Evolutionary conservation across 2,888 invertebrate genomes (phyloP).

Genomic region (Caprella mutica): DNA sequence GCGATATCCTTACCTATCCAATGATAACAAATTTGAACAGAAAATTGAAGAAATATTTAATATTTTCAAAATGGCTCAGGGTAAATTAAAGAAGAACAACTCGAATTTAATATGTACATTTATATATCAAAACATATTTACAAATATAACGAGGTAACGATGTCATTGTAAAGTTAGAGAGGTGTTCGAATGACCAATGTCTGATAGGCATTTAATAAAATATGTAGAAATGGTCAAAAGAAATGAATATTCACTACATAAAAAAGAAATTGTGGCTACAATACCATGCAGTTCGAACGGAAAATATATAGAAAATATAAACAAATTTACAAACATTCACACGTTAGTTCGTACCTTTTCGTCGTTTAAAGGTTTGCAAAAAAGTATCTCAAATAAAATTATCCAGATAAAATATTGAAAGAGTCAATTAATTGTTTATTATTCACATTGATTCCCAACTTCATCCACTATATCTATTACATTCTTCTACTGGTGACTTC

Average conservation of each 20-base stretch:
- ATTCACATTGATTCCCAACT: too few species aligned
- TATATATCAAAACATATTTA: conserved; percentile 10
- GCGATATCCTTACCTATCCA: too few species aligned
- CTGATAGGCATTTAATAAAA: background rate
- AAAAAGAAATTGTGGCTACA: background rate
- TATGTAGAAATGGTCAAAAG: background rate
- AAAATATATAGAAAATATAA: background rate
- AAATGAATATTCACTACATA: background rate
- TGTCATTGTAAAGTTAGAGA: background rate
- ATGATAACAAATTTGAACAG: too few species aligned
- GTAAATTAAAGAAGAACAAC: background rate
- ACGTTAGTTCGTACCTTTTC: too few species aligned
- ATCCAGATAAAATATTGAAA: too few species aligned
- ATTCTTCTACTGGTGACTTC: too few species aligned
- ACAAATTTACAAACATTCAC: too few species aligned
- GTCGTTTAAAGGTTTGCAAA: too few species aligned
- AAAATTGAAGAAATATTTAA: background rate
- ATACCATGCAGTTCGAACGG: background rate
- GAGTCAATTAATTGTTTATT: too few species aligned
- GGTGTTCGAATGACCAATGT: background rate
- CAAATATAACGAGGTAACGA: background rate
- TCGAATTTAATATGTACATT: conserved; percentile 1
- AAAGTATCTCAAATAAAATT: too few species aligned
- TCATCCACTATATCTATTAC: too few species aligned
- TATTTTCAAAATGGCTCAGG: background rate